Evolutionary conservation across 1,140 invertebrate genomes (phyloP), one percentile per base, ranked within the genome.

Genomic region (Sycobia sp.): DNA sequence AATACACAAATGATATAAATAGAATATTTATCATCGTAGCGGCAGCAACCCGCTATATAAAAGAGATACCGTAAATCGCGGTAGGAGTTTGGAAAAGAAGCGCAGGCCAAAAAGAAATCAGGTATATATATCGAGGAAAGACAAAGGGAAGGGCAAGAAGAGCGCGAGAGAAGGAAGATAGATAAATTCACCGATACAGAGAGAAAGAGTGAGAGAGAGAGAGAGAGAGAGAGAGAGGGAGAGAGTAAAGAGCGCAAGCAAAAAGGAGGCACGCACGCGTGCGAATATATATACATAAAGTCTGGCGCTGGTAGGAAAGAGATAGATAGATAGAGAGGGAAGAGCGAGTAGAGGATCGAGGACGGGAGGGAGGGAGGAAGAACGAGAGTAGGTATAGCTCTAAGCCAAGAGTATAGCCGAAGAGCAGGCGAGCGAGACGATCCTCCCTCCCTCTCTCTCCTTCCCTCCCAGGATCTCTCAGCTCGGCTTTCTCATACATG

Each of bases 321-420:
- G 41, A 61, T 36, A 56, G 64, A 56, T 41, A 20, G 39, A 44
- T 41, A 38, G 36, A 56, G 44, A 13, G 20, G n/a, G 44, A 46
- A n/a, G 36, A 57, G 60, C 27, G n/a, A 58, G 46, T 1, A 51
- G 43, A 16, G 16, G 18, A 39, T n/a, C n/a, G 34, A 59, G 23
- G 20, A 18, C 14, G 32, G 38, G 46, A 58, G 22, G 41, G 32
- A 50, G 44, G 29, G 11, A 32, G 20, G 41, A 16, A 43, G 41
- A 25, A 25, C 9, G 22, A 25, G 44, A 20, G 4, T 13, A 3
- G 9, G 9, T n/a, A 11, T 3, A 13, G 16, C 5, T 57, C 20
- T 18, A 61, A 47, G 51, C 20, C 11, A 50, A 54, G 38, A 38
- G 66, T 69, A 67, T n/a, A 69, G 51, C 64, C 14, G 46, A 68